These are phyloP conservation scores for Papilio polyxenes DNA, from an alignment of 1,140 invertebrate genomes.

Conservation along the genomic window DNA sequence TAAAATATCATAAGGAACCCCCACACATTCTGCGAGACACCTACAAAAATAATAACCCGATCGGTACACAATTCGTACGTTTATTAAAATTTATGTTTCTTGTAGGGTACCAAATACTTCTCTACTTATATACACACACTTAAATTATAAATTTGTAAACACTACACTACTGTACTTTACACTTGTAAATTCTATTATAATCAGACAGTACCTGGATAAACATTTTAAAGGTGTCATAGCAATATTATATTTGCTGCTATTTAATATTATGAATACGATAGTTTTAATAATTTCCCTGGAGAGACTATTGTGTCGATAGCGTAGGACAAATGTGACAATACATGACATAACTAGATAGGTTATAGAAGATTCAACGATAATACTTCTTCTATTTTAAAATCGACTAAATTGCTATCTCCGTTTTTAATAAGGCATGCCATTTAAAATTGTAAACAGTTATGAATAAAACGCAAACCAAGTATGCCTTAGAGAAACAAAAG, in stretches of 20 bases:
- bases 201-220: background rate
- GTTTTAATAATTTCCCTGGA: background rate
- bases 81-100: conserved; percentile 1
- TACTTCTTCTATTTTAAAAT: background rate
- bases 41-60: conserved; percentile 8
- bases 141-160: no score
- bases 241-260: background rate
- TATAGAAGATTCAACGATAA: background rate
- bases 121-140: background rate
- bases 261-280: background rate
- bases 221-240: no score
- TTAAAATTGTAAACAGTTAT: conserved; percentile 8
- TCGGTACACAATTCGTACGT: background rate
- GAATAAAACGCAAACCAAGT: conserved; percentile 10
- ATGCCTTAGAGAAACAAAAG: conserved; percentile 19
- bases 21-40: background rate
- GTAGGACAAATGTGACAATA: background rate
- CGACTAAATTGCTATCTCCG: background rate
- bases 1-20: background rate
- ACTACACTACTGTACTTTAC: no score
- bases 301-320: background rate
- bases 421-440: background rate
- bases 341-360: background rate
- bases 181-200: background rate
- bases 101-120: background rate